Percentiles rank a stretch among this genome's conserved stretches.
These are phyloP conservation scores for Zaprionus gabonicus DNA, from an alignment of 1,140 invertebrate genomes.

Conservation along the genomic window DNA sequence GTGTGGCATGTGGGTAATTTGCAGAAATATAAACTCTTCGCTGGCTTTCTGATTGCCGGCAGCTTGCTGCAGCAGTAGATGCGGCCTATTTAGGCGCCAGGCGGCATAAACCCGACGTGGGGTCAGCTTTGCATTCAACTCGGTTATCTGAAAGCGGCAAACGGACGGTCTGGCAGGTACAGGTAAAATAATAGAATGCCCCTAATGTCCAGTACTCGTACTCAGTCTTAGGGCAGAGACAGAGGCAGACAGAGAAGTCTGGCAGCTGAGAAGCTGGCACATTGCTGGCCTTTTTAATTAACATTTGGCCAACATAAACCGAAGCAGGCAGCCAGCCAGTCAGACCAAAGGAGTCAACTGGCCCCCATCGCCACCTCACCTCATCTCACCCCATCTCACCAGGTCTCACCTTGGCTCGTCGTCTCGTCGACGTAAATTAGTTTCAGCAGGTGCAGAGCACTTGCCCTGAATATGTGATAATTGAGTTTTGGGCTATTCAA, in stretches of 20 bases:
- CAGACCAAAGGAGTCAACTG: slow-evolving; percentile 12
- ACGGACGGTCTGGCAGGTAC: slow-evolving; percentile 4
- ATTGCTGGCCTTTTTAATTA: slow-evolving; percentile 65
- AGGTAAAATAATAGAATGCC: slow-evolving; percentile 53
- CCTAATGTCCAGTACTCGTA: slow-evolving; percentile 22
- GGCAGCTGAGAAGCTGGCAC: slow-evolving; percentile 4
- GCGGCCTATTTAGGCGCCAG: slow-evolving; percentile 57
- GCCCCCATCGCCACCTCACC: background rate
- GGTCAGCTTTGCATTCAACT: slow-evolving; percentile 22
- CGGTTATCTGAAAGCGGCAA: slow-evolving; percentile 35
- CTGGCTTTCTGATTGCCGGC: slow-evolving; percentile 58
- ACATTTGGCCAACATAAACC: slow-evolving; percentile 60
- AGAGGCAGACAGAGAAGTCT: background rate
- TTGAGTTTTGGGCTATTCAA: slow-evolving; percentile 65
- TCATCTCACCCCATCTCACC: background rate
- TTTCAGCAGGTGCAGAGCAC: slow-evolving; percentile 40
- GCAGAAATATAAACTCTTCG: slow-evolving; percentile 47
- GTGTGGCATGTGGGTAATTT: slow-evolving; percentile 63
- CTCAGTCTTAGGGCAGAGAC: background rate
- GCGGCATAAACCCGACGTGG: slow-evolving; percentile 50
- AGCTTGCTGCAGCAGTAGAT: slow-evolving; percentile 15
- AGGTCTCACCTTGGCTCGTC: background rate
- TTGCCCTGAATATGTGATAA: slow-evolving; percentile 72
- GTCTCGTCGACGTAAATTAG: slow-evolving; percentile 17
- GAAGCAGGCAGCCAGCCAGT: slow-evolving; percentile 9